phyloP scores from a whole-genome alignment of 2,797 vertebrate species.

The Botia almorhae region DNA sequence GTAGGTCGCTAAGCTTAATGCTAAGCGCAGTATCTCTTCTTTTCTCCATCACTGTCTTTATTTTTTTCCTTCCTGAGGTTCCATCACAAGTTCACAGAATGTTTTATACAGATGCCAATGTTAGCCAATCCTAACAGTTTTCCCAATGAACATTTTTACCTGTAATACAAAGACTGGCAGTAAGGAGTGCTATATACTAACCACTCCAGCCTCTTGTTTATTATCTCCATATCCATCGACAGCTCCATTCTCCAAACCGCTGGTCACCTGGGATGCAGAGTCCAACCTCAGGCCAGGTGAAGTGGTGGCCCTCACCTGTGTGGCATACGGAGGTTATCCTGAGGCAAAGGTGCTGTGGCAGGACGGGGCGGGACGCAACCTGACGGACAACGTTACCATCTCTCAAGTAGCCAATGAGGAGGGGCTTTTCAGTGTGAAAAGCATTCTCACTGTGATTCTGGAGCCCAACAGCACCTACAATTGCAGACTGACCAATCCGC shows the following conservation, averaged over 20 bases:
- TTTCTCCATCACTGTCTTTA: not conserved
- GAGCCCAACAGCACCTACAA: conserved; percentile 89
- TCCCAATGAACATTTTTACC: not conserved
- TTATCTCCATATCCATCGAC: not conserved
- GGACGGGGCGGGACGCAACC: conserved; percentile 80
- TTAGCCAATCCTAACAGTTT: not conserved
- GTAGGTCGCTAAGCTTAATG: conserved; percentile 13
- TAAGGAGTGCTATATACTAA: not conserved
- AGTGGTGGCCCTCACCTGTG: conserved; percentile 82
- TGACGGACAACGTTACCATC: conserved; percentile 85
- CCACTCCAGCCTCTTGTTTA: not conserved
- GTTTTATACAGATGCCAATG: not conserved
- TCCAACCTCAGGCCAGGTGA: conserved; percentile 87
- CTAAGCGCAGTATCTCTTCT: not conserved
- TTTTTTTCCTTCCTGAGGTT: not conserved
- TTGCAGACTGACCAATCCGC: conserved; percentile 85
- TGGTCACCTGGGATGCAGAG: conserved; percentile 83
- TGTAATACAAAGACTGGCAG: not conserved
- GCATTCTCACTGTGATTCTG: conserved; percentile 82
- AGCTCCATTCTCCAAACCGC: conserved; percentile 92
- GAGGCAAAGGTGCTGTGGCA: conserved; percentile 86
- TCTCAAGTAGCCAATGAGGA: conserved; percentile 89
- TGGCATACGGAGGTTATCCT: conserved; percentile 86
- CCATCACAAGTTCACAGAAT: not conserved
- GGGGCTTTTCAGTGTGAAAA: conserved; percentile 88